Evolutionary conservation across 2,888 invertebrate species (phyloP).

Genomic region (Drosophila rubida): DNA sequence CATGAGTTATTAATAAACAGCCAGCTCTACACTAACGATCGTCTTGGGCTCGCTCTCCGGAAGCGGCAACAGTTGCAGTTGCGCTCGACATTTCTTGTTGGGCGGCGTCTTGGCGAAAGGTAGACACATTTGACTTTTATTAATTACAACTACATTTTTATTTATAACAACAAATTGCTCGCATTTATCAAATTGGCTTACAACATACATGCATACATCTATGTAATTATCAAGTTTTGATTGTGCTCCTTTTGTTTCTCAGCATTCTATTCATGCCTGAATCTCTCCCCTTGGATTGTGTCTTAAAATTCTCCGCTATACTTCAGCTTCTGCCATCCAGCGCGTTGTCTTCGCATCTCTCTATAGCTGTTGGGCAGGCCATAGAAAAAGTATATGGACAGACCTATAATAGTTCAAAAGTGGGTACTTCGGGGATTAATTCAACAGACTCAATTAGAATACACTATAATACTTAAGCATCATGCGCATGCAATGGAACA

Average conservation of each 20-base stretch:
- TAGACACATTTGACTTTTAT: constrained; percentile 68
- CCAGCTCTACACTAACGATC: constrained; percentile 51
- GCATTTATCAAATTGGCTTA: constrained; percentile 75
- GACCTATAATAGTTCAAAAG: constrained; percentile 85
- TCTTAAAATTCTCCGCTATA: constrained; percentile 72
- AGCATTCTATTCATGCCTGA: neutral
- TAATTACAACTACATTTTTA: constrained; percentile 76
- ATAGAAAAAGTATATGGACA: constrained; percentile 89
- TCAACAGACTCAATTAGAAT: neutral
- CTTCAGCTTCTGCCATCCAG: constrained; percentile 83
- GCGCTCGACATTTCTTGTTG: constrained; percentile 61
- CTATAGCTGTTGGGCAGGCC: constrained; percentile 86
- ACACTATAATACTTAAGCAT: constrained; percentile 38
- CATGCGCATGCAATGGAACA: constrained; percentile 35
- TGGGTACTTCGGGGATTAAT: constrained; percentile 35
- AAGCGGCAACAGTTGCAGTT: constrained; percentile 61
- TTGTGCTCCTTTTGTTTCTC: constrained; percentile 21
- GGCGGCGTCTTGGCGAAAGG: constrained; percentile 28
- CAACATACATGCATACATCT: constrained; percentile 35
- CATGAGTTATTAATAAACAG: constrained; percentile 69
- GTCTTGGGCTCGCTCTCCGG: constrained; percentile 55
- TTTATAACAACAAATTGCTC: constrained; percentile 75
- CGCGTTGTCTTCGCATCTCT: constrained; percentile 77
- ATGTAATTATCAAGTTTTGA: constrained; percentile 47
- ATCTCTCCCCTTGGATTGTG: neutral